Base-by-base conservation (phyloP, 2,113 vertebrate genomes). In the Otus sunia region DNA sequence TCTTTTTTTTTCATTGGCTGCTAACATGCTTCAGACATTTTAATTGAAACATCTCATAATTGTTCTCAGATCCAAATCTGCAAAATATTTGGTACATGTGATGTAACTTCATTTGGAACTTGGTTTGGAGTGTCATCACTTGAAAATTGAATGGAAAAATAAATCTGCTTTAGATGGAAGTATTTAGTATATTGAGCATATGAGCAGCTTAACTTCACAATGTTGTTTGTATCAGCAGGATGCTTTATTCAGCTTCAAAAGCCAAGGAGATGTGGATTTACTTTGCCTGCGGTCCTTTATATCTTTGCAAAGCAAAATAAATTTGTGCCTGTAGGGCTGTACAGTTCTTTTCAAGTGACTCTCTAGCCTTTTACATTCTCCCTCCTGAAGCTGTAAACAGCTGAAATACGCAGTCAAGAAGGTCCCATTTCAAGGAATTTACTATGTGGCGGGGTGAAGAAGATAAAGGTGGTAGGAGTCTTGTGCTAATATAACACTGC, bases 131-230 rank as follows among this genome's bases (percentile, higher is more conserved):
- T 86, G 56, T 92, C 86, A 76, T 96, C 63, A 36, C 76, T 95
- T 92, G 76, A 91, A 89, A 95, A 84, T 74, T 81, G 73, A 92
- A 63, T 78, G 91, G 93, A 96, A 97, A 95, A 96, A 86, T 89
- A 94, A 84, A 96, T 94, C 93, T 95, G 22, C 95, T 96, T 96
- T 94, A 94, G 87, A 95, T 94, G 91, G 88, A 94, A 94, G 64
- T 84, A 86, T 88, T 95, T 96, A 91, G 64, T 92, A 58, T 92
- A 71, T 74, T 77, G 72, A 88, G 83, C 67, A 71, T 88, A 76
- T 88, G 94, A 93, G 75, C 75, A 87, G 94, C 86, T 96, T 95
- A 88, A 77, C 82, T 76, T 92, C 72, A 79, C 63, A 90, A 5
- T 88, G 74, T 93, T 94, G 89, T 96, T 92, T 86, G 52, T 96